A percentile compares a stretch with the other conserved stretches of the same genome.
Evolutionary conservation across 2,797 vertebrate genomes (phyloP).

Genomic region (Erethizon dorsatum): DNA sequence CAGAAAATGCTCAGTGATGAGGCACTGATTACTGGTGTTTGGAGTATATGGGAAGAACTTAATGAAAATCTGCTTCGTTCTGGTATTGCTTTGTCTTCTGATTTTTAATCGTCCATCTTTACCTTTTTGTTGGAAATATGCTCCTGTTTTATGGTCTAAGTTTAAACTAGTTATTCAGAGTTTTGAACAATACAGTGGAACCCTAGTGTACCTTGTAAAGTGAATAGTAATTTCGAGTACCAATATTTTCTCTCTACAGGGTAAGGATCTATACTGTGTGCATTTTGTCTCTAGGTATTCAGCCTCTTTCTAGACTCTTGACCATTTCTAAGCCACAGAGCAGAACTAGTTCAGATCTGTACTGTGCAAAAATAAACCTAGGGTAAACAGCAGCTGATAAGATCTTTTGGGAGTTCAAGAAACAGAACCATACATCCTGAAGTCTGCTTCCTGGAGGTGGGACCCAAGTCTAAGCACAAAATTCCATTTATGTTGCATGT

Average conservation of each 20-base stretch:
- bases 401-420: conserved; percentile 45
- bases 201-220: not conserved
- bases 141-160: conserved; percentile 8
- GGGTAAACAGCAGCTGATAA: conserved; percentile 5
- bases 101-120: conserved; percentile 51
- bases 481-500: not conserved
- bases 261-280: not conserved
- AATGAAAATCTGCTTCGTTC: conserved; percentile 19
- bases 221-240: conserved; percentile 51
- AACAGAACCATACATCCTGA: not conserved
- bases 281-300: conserved; percentile 36
- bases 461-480: not conserved
- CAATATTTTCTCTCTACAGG: not conserved
- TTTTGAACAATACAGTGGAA: conserved; percentile 33
- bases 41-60: not conserved
- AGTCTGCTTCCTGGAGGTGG: not conserved
- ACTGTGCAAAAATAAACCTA: conserved; percentile 51
- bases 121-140: conserved; percentile 41
- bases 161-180: conserved; percentile 39
- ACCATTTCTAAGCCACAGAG: conserved; percentile 53
- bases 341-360: conserved; percentile 56
- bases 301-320: conserved; percentile 50
- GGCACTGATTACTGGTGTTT: not conserved
- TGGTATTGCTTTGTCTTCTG: conserved; percentile 48
- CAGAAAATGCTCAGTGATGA: conserved; percentile 53